A percentile compares a stretch with the other conserved stretches of the same genome.
phyloP scores from a whole-genome alignment of 2,113 vertebrate genomes.

The Clupea harengus region DNA sequence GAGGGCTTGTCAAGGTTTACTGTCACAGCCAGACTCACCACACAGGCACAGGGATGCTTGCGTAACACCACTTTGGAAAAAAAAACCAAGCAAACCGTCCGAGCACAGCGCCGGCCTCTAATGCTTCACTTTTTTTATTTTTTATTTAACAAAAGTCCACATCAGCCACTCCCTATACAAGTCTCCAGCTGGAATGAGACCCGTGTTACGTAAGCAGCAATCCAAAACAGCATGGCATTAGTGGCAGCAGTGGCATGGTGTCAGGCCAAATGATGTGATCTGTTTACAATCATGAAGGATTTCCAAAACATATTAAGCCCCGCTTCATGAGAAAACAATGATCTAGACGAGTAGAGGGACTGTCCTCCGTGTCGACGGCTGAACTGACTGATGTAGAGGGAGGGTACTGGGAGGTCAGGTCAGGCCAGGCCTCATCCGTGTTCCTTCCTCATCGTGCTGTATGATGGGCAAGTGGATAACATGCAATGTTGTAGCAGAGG shows the following conservation, averaged over 20 bases:
- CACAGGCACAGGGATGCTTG: neutral
- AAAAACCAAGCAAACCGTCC: neutral
- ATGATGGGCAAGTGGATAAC: no score
- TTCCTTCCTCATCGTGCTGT: no score
- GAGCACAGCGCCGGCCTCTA: neutral
- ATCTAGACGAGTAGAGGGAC: constrained; percentile 16
- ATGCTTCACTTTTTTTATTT: neutral
- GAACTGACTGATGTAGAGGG: neutral
- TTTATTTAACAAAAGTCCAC: neutral
- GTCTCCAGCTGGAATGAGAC: neutral
- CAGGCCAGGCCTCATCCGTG: no score
- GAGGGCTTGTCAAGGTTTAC: neutral
- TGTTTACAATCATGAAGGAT: neutral
- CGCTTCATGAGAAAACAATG: neutral
- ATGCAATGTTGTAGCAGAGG: no score
- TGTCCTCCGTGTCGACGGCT: neutral
- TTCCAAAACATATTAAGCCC: neutral
- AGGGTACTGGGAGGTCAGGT: neutral
- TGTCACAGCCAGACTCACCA: neutral
- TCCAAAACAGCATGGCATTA: neutral
- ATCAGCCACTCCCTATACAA: neutral
- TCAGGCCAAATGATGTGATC: neutral
- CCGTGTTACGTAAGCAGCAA: neutral
- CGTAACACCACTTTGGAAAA: constrained; percentile 25
- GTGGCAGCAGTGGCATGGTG: neutral